A percentile compares a stretch with the other conserved stretches of the same genome.
Conservation (phyloP, 2,797 vertebrate species). For the Pampus argenteus region DNA sequence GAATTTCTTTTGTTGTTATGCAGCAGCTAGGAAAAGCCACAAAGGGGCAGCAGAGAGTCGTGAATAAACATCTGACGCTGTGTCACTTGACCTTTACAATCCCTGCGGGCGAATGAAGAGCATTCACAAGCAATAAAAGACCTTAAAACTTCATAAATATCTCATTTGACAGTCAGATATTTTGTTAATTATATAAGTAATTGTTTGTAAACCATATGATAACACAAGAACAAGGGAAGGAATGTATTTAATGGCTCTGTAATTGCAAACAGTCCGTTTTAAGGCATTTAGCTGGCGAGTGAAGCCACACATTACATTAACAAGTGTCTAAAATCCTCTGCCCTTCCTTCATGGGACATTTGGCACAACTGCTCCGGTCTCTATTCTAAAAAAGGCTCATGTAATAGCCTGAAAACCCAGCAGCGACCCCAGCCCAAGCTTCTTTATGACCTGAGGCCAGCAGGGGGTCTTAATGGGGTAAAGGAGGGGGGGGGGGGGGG, state of each 20-base stretch:
- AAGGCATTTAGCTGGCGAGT: neutral
- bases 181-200: neutral
- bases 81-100: neutral
- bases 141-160: neutral
- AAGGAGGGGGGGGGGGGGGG: neutral
- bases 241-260: neutral
- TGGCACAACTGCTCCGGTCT: conserved; percentile 13
- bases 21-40: conserved; percentile 32
- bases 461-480: neutral
- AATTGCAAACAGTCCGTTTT: neutral
- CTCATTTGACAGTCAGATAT: neutral
- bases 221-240: neutral
- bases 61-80: neutral
- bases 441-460: conserved; percentile 56
- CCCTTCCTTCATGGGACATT: neutral
- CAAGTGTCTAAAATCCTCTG: neutral
- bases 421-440: conserved; percentile 30
- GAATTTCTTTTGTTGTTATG: conserved; percentile 1
- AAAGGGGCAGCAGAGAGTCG: conserved; percentile 45
- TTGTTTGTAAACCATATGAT: neutral
- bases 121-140: neutral
- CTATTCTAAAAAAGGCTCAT: conserved; percentile 79
- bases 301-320: neutral
- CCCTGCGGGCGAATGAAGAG: neutral
- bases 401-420: conserved; percentile 37